Evolutionary conservation across 2,888 invertebrate species (phyloP), one percentile per base, ranked within the genome.

Genomic region (Icerya purchasi): DNA sequence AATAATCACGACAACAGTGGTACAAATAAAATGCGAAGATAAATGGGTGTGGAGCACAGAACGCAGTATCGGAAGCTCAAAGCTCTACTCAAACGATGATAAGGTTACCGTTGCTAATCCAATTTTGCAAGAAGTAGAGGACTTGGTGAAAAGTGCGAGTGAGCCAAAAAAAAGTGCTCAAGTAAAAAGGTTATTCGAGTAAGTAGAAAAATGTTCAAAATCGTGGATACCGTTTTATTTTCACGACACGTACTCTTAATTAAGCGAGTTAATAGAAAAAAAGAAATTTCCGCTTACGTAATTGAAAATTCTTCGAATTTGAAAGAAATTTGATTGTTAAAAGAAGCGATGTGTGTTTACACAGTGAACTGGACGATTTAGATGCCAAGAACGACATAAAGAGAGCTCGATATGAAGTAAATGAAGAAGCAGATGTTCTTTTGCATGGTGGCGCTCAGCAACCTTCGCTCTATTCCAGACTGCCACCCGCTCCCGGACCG

Each of bases 1-100:
- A n/a, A n/a, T n/a, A n/a, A n/a, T n/a, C n/a, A n/a, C n/a, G n/a
- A n/a, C n/a, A n/a, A n/a, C n/a, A 5, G 36, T 36, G 8, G 36
- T 36, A 8, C 36, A 14, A 36, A 36, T 14, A 14, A 36, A 36
- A 10, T 21, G 50, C 36, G 61, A 63, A 57, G 63, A 63, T 18
- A 60, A 61, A 21, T 63, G 63, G 63, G 59, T 63, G 22, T 63
- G 63, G 63, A 57, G 56, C 24, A 53, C 53, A 21, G 59, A 61
- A 53, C 58, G 61, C 3, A 61, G 56, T 19, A 50, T 21, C 23
- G 53, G 56, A 10, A 2, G 24, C 22, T 5, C 53, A 53, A 10
- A 21, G 2, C 19, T 56, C 14, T 22, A 53, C 21, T 49, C 56
- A 3, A 56, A 52, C 25, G 20, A n/a, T 25, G 52, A 54, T 56